Percentiles rank a stretch among this genome's conserved stretches.
Conservation (phyloP, 1,140 invertebrate genomes). For the Phocides pigmalion region DNA sequence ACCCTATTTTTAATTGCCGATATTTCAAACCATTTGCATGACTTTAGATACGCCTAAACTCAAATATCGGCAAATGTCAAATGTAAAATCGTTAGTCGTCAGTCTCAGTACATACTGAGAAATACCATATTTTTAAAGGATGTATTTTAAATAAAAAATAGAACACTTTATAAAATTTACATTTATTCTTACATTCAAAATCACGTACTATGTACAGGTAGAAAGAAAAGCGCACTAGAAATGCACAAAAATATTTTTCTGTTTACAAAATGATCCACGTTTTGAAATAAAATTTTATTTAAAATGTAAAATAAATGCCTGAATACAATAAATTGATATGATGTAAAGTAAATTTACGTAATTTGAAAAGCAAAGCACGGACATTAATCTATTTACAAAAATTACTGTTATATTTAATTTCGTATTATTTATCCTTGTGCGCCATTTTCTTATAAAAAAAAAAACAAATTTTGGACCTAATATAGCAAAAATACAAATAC, state of each 20-base stretch:
- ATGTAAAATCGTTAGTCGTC: too few species aligned
- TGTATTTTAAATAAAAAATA: conserved; percentile 53
- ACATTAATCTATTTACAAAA: conserved; percentile 25
- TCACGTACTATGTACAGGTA: conserved; percentile 76
- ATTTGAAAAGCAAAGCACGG: neutral
- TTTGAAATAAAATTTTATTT: neutral
- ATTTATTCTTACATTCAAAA: conserved; percentile 80
- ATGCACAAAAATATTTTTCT: conserved; percentile 67
- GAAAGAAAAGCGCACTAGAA: conserved; percentile 70
- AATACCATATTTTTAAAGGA: too few species aligned
- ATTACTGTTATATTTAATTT: conserved; percentile 25
- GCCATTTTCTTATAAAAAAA: conserved; percentile 44
- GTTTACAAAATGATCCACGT: conserved; percentile 16
- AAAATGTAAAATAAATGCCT: neutral
- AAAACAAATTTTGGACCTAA: conserved; percentile 34
- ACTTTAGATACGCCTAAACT: too few species aligned
- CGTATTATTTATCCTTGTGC: conserved; percentile 45
- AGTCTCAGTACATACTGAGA: too few species aligned
- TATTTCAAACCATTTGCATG: too few species aligned
- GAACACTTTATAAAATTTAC: conserved; percentile 78
- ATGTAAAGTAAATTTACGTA: neutral
- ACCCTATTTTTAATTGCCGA: too few species aligned
- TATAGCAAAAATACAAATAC: conserved; percentile 13
- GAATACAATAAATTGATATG: neutral
- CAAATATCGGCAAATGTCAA: too few species aligned